Evolutionary conservation across 35 echinoderm and acorn worm genomes (phyloP).

Genomic region (Heliocidaris tuberculata): DNA sequence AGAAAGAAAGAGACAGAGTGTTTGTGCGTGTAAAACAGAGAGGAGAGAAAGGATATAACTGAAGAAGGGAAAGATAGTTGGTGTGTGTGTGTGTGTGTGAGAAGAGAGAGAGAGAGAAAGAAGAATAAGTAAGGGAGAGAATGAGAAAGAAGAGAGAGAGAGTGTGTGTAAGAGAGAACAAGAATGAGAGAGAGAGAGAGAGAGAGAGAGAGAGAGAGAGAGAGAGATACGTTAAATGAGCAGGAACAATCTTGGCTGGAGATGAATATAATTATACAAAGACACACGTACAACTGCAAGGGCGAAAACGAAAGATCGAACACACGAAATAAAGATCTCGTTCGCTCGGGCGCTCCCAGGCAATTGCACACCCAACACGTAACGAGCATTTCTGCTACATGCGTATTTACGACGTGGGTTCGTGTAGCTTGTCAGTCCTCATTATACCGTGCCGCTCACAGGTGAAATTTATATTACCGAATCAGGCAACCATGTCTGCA

Average conservation of each 20-base stretch:
- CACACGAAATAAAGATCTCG: neutral
- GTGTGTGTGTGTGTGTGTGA: no score
- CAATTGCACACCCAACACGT: neutral
- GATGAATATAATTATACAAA: neutral
- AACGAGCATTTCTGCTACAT: neutral
- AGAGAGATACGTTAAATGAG: neutral
- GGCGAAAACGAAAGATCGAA: neutral
- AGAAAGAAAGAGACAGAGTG: no score
- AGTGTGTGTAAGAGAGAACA: neutral
- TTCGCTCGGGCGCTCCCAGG: neutral
- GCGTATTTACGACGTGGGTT: neutral
- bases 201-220: neutral
- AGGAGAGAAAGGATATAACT: no score
- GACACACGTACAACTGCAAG: neutral
- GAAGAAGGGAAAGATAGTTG: no score
- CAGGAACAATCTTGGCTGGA: neutral
- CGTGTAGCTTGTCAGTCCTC: neutral
- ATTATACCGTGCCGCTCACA: neutral
- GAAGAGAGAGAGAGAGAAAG: neutral
- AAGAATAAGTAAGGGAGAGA: neutral
- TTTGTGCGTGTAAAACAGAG: no score
- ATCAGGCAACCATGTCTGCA: neutral
- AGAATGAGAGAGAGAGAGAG: neutral
- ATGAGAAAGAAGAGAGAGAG: neutral
- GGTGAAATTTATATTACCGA: conserved; percentile 6